A percentile compares a stretch with the other conserved stretches of the same genome.
Conservation (phyloP, 2,797 vertebrate species). For the Gymnothorax javanicus region DNA sequence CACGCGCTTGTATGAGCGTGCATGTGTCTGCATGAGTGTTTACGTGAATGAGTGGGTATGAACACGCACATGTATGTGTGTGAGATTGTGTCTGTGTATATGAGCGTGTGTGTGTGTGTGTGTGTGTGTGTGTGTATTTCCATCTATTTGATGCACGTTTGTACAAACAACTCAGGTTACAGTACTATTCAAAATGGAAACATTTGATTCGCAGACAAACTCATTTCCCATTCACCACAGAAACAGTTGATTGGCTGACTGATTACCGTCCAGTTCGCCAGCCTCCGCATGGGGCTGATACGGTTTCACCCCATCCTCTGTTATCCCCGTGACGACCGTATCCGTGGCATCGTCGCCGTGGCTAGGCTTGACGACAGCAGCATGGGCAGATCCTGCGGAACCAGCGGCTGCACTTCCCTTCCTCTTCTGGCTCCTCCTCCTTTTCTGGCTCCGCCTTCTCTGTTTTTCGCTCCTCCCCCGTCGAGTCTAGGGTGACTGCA, state of each 20-base stretch:
- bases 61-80: too few relatives aligned
- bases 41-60: too few relatives aligned
- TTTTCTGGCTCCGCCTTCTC: constrained; percentile 21
- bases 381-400: constrained; percentile 54
- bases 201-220: background rate
- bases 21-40: too few relatives aligned
- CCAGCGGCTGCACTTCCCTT: constrained; percentile 55
- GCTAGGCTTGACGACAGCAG: constrained; percentile 43
- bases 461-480: constrained; percentile 41
- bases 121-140: too few relatives aligned
- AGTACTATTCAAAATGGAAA: background rate
- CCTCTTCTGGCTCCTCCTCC: background rate
- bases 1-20: too few relatives aligned
- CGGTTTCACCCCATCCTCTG: background rate
- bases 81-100: background rate
- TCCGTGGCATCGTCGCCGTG: constrained; percentile 39
- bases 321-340: constrained; percentile 38
- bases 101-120: too few relatives aligned
- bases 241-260: background rate
- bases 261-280: constrained; percentile 53
- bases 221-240: background rate
- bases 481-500: constrained; percentile 48
- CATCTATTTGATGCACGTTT: background rate
- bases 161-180: background rate
- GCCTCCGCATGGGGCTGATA: constrained; percentile 39